Evolutionary conservation across 2,888 invertebrate species (phyloP).

Genomic region (Rhabditoides inermis): DNA sequence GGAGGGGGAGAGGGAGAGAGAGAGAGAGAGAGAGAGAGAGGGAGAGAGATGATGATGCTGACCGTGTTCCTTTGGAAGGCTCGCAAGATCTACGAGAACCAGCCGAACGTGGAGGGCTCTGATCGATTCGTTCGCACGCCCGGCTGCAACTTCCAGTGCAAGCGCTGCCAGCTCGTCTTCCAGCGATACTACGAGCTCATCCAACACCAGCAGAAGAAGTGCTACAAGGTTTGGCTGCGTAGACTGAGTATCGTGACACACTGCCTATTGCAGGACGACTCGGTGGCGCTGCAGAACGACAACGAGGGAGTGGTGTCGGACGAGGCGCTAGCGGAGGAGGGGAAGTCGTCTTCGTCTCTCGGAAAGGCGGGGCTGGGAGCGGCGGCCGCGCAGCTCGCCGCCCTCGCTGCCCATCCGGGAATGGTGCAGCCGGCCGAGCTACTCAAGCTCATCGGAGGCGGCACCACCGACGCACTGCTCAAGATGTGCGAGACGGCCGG

Average conservation of each 20-base stretch:
- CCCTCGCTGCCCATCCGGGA: no score
- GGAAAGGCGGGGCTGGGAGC: slow-evolving; percentile 19
- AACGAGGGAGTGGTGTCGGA: slow-evolving; percentile 39
- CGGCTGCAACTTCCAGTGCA: slow-evolving; percentile 94
- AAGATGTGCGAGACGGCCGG: slow-evolving; percentile 31
- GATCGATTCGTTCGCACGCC: slow-evolving; percentile 82
- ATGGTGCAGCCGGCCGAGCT: slow-evolving; percentile 37
- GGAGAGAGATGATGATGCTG: background rate
- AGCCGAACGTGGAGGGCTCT: slow-evolving; percentile 69
- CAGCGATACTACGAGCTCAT: slow-evolving; percentile 96
- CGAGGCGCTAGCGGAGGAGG: slow-evolving; percentile 40
- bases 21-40: no score
- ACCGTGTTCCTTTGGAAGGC: slow-evolving; percentile 13
- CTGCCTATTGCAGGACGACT: background rate
- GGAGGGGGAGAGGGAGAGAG: no score
- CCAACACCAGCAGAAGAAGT: slow-evolving; percentile 94
- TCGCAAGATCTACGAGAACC: slow-evolving; percentile 81
- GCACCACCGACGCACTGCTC: slow-evolving; percentile 34
- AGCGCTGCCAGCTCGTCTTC: slow-evolving; percentile 89
- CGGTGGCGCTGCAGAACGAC: slow-evolving; percentile 17
- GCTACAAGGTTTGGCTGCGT: slow-evolving; percentile 61
- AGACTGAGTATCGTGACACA: slow-evolving; percentile 3
- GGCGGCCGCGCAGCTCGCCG: slow-evolving; percentile 10
- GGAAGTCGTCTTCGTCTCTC: slow-evolving; percentile 22
- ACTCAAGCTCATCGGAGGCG: slow-evolving; percentile 35